Percentiles rank a stretch among this genome's conserved stretches.
These are phyloP conservation scores for Melitaea cinxia DNA, from an alignment of 1,140 invertebrate genomes.

Conservation along the genomic window DNA sequence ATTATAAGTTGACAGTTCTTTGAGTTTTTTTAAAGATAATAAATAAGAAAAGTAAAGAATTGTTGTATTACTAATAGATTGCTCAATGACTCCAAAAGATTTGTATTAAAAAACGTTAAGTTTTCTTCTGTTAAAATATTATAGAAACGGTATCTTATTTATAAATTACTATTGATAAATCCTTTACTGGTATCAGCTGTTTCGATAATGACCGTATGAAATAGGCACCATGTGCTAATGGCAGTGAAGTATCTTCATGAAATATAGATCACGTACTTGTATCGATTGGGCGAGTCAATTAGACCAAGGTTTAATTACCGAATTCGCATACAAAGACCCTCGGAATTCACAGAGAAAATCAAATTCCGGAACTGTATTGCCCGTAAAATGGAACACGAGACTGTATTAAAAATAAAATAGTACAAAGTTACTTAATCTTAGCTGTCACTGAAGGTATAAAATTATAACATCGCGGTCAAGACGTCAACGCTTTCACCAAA, in stretches of 20 bases:
- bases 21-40: background rate
- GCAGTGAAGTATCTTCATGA: slow-evolving; percentile 37
- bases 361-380: background rate
- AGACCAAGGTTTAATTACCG: slow-evolving; percentile 50
- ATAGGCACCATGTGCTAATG: slow-evolving; percentile 33
- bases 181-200: background rate
- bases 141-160: background rate
- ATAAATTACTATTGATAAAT: background rate
- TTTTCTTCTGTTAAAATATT: background rate
- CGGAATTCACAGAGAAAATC: slow-evolving; percentile 9
- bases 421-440: too few species aligned
- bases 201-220: background rate
- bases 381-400: too few species aligned
- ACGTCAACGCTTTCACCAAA: too few species aligned
- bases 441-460: too few species aligned
- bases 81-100: too few species aligned
- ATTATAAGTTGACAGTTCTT: background rate
- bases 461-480: too few species aligned
- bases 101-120: too few species aligned
- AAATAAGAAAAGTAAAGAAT: background rate
- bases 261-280: slow-evolving; percentile 7
- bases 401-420: too few species aligned
- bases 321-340: slow-evolving; percentile 36
- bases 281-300: slow-evolving; percentile 3
- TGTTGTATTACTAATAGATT: too few species aligned